A percentile compares a stretch with the other conserved stretches of the same genome.
Conservation (phyloP, 2,888 invertebrate genomes). For the Hipparchia sbordonii region DNA sequence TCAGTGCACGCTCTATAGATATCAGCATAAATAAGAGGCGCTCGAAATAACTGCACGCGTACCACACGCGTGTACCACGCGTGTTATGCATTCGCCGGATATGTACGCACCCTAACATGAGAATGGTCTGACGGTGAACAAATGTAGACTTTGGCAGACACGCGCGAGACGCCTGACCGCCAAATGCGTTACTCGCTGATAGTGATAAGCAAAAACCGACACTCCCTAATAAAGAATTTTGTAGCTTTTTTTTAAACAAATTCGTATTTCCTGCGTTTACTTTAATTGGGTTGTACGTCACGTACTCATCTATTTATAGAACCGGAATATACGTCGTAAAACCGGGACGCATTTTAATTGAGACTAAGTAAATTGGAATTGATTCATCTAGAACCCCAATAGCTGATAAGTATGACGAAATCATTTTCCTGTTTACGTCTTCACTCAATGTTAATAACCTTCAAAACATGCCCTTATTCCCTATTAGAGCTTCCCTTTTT, state of each 20-base stretch:
- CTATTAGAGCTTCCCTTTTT: too few relatives aligned
- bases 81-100: too few relatives aligned
- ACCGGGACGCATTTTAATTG: background rate
- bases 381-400: background rate
- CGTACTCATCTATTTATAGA: conserved; percentile 11
- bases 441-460: too few relatives aligned
- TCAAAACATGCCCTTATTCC: too few relatives aligned
- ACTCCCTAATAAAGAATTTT: background rate
- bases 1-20: too few relatives aligned
- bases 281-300: background rate
- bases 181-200: conserved; percentile 25
- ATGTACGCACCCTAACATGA: background rate
- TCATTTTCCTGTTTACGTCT: too few relatives aligned
- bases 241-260: too few relatives aligned
- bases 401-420: too few relatives aligned
- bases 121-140: conserved; percentile 4
- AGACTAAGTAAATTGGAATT: conserved; percentile 15
- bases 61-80: too few relatives aligned
- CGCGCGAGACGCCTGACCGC: conserved; percentile 44
- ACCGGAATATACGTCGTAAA: background rate
- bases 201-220: conserved; percentile 28
- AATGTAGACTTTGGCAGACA: conserved; percentile 44
- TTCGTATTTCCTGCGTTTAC: too few relatives aligned
- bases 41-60: too few relatives aligned
- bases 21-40: too few relatives aligned